phyloP scores from a whole-genome alignment of 1,140 invertebrate genomes.

The Andricus grossulariae region DNA sequence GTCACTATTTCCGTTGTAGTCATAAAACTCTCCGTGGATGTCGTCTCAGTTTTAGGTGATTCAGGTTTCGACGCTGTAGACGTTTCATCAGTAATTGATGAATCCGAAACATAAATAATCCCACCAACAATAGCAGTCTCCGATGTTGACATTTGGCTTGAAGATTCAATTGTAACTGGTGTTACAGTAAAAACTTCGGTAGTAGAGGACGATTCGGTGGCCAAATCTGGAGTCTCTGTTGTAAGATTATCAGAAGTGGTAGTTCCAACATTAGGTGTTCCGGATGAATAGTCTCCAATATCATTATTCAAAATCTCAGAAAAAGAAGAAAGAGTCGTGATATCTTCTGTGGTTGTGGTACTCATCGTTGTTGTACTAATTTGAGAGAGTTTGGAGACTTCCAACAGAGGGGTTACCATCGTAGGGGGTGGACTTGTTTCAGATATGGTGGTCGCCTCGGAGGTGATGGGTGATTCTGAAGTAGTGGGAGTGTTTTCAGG shows the following conservation, averaged over 20 bases:
- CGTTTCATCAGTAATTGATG: neutral
- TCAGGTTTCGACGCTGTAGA: too few relatives aligned
- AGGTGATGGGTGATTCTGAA: neutral
- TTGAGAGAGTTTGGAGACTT: neutral
- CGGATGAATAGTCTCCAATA: neutral
- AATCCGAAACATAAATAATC: neutral
- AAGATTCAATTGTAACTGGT: neutral
- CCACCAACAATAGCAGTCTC: neutral
- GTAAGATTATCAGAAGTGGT: neutral
- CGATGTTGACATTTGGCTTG: too few relatives aligned
- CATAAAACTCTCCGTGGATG: neutral
- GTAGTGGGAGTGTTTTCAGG: constrained; percentile 22
- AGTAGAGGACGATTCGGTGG: neutral
- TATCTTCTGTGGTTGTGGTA: neutral
- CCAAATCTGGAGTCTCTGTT: neutral
- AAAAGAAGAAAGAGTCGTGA: neutral
- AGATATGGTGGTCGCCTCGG: neutral
- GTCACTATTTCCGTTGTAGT: neutral
- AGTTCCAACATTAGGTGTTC: constrained; percentile 24
- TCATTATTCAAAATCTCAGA: constrained; percentile 1
- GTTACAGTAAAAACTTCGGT: neutral
- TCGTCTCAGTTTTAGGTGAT: neutral
- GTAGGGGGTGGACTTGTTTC: constrained; percentile 7
- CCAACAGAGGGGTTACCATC: neutral
- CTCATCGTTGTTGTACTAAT: neutral